Percentiles rank a stretch among this genome's conserved stretches.
Conservation (phyloP, 1,140 invertebrate species). For the Hyphantria cunea region DNA sequence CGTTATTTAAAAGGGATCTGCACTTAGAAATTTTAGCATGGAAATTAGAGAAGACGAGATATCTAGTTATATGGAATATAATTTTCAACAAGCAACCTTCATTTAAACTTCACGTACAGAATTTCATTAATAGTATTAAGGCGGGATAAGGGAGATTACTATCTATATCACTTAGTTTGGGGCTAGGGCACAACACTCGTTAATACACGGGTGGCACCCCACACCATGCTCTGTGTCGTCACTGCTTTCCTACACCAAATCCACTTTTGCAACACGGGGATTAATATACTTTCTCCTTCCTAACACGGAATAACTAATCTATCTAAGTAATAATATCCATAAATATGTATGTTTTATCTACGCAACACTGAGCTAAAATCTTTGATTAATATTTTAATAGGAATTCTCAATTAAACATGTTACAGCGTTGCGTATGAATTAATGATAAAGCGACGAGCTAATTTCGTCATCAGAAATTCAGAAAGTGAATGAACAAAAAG, state of each 20-base stretch:
- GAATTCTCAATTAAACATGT: constrained; percentile 41
- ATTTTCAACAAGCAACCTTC: too few species aligned
- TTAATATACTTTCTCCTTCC: constrained; percentile 28
- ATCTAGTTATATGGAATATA: too few species aligned
- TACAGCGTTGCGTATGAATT: constrained; percentile 35
- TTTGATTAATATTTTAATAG: constrained; percentile 43
- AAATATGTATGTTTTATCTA: constrained; percentile 31
- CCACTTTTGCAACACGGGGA: constrained; percentile 21
- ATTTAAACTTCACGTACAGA: background rate
- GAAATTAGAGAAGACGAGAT: too few species aligned
- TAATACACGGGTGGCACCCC: constrained; percentile 18
- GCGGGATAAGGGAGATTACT: constrained; percentile 21
- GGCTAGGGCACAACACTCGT: constrained; percentile 9
- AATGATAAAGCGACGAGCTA: constrained; percentile 40
- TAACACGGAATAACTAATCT: constrained; percentile 31
- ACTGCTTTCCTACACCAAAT: constrained; percentile 12
- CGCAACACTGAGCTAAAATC: constrained; percentile 31
- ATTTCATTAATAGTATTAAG: constrained; percentile 26
- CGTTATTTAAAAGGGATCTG: too few species aligned
- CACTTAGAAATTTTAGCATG: too few species aligned
- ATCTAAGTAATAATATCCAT: constrained; percentile 27
- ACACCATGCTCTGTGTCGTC: constrained; percentile 21
- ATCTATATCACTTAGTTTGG: constrained; percentile 27
- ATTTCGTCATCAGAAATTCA: constrained; percentile 60
- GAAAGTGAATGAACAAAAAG: constrained; percentile 74